Evolutionary conservation across 2,888 invertebrate genomes (phyloP).

Genomic region (Megastigmus dorsalis): DNA sequence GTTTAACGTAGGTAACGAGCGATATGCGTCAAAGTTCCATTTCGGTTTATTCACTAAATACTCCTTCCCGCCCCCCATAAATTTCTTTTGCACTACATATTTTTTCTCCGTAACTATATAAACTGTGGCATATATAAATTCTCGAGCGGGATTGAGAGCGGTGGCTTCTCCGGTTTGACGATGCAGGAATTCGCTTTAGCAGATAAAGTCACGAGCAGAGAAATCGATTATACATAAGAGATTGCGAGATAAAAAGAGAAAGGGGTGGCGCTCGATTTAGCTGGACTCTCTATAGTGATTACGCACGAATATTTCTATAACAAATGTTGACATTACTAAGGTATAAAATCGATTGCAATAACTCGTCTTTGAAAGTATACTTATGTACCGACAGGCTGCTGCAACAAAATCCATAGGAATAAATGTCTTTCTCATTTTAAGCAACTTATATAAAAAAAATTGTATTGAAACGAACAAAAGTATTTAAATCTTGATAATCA

Average conservation of each 20-base stretch:
- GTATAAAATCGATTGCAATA: slow-evolving; percentile 59
- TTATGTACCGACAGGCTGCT: slow-evolving; percentile 55
- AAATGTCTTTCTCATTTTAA: slow-evolving; percentile 39
- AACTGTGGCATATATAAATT: slow-evolving; percentile 36
- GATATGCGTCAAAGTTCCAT: slow-evolving; percentile 4
- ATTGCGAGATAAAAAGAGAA: slow-evolving; percentile 28
- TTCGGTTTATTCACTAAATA: slow-evolving; percentile 6
- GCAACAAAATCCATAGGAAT: slow-evolving; percentile 43
- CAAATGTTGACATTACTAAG: slow-evolving; percentile 59
- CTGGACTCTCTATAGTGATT: slow-evolving; percentile 55
- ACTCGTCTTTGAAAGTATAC: slow-evolving; percentile 62
- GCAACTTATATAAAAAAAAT: slow-evolving; percentile 31
- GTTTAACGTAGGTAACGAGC: slow-evolving; percentile 38
- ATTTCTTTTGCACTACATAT: slow-evolving; percentile 34
- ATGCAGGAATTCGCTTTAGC: slow-evolving; percentile 28
- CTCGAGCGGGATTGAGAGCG: neutral
- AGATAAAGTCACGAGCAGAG: slow-evolving; percentile 15
- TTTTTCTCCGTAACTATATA: slow-evolving; percentile 31
- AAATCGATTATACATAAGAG: slow-evolving; percentile 42
- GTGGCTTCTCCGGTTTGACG: slow-evolving; percentile 37
- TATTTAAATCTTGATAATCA: slow-evolving; percentile 29
- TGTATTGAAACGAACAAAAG: slow-evolving; percentile 33
- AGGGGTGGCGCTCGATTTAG: slow-evolving; percentile 49
- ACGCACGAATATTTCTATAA: slow-evolving; percentile 56
- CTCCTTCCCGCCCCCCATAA: neutral